A percentile compares a stretch with the other conserved stretches of the same genome.
Conservation (phyloP, 1,140 invertebrate genomes). For the Conus betulinus region DNA sequence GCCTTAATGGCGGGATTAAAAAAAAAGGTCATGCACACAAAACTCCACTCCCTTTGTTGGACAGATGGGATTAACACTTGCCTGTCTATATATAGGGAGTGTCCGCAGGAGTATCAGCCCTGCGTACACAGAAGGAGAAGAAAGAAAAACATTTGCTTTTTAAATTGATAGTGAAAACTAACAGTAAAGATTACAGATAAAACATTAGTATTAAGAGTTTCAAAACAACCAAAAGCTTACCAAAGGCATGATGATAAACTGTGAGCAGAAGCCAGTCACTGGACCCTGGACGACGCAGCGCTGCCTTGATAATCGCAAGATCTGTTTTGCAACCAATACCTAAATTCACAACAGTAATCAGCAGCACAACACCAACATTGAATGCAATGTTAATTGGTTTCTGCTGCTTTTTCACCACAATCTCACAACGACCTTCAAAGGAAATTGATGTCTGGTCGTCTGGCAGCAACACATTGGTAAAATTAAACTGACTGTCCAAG, state of each 20-base stretch:
- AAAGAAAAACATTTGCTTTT: no score
- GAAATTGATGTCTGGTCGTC: not conserved
- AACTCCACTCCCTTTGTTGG: no score
- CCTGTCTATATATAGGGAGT: no score
- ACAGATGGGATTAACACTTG: no score
- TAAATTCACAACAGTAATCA: slow-evolving; percentile 72
- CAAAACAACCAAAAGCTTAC: slow-evolving; percentile 54
- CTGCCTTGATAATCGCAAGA: slow-evolving; percentile 69
- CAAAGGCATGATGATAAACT: slow-evolving; percentile 77
- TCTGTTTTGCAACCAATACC: slow-evolving; percentile 75
- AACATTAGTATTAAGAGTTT: no score
- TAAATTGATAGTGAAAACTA: no score
- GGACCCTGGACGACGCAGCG: slow-evolving; percentile 73
- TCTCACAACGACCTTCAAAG: slow-evolving; percentile 32
- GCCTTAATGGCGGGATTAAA: no score
- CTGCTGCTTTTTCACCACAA: slow-evolving; percentile 60
- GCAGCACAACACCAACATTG: slow-evolving; percentile 62
- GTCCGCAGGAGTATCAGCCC: no score
- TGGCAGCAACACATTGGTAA: not conserved
- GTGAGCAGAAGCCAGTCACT: slow-evolving; percentile 73
- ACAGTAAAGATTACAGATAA: no score
- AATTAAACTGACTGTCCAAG: slow-evolving; percentile 3
- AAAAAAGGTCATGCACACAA: no score
- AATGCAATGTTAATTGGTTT: slow-evolving; percentile 67
- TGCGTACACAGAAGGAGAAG: no score